phyloP scores from a whole-genome alignment of 2,888 invertebrate species.

The Drosophila recens region DNA sequence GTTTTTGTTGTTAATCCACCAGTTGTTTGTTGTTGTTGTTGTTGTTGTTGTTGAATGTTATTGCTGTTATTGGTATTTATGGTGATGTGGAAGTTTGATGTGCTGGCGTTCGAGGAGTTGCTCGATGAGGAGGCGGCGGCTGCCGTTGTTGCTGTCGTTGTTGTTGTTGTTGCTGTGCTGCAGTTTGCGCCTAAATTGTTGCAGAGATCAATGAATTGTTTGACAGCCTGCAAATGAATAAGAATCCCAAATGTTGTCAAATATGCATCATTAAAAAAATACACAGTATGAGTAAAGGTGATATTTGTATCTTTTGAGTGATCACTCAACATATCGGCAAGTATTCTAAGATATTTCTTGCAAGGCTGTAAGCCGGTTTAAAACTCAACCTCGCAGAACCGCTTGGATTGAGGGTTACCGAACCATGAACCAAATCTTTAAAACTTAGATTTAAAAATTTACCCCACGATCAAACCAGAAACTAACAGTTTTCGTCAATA shows the following conservation, averaged over 20 bases:
- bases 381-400: too few relatives aligned
- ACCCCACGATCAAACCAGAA: too few relatives aligned
- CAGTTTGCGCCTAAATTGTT: constrained; percentile 83
- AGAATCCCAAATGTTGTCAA: not conserved
- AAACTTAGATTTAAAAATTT: too few relatives aligned
- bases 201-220: constrained; percentile 85
- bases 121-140: constrained; percentile 20
- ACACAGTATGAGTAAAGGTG: not conserved
- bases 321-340: not conserved
- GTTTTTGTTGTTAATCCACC: constrained; percentile 7
- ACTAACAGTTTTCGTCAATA: too few relatives aligned
- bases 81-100: constrained; percentile 48
- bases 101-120: constrained; percentile 53
- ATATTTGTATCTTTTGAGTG: not conserved
- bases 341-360: not conserved
- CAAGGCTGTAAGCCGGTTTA: too few relatives aligned
- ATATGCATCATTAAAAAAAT: not conserved
- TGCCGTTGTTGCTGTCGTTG: constrained; percentile 24
- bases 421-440: too few relatives aligned
- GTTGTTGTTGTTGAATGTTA: constrained; percentile 22
- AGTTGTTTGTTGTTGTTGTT: constrained; percentile 14
- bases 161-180: constrained; percentile 36
- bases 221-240: constrained; percentile 82
- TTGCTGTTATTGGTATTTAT: constrained; percentile 13
- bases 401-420: too few relatives aligned